Evolutionary conservation across 2,888 invertebrate genomes (phyloP).

Genomic region (Hypercompe scribonia): DNA sequence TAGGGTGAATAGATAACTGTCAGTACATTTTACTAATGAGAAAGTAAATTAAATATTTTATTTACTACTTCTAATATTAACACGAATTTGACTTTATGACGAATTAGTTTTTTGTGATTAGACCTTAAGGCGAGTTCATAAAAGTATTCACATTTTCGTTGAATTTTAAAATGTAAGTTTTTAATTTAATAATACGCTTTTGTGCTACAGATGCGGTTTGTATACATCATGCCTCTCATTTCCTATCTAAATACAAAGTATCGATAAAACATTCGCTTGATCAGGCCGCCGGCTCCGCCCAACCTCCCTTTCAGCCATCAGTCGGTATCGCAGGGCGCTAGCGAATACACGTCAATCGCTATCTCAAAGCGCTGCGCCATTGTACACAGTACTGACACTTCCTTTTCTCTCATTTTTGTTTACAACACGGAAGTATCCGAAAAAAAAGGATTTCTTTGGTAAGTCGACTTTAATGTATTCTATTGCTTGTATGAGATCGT

Average conservation of each 20-base stretch:
- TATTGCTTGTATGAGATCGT: constrained; percentile 7
- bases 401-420: constrained; percentile 49
- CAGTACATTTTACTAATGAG: not conserved
- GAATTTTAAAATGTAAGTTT: not conserved
- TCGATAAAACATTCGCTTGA: constrained; percentile 55
- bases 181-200: not conserved
- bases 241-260: constrained; percentile 53
- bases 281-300: constrained; percentile 62
- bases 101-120: no score
- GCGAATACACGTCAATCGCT: constrained; percentile 66
- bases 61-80: not conserved
- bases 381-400: constrained; percentile 59
- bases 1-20: not conserved
- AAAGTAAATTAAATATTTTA: no score
- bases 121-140: no score
- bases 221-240: constrained; percentile 45
- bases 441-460: constrained; percentile 24
- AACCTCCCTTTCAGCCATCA: constrained; percentile 73
- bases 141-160: not conserved
- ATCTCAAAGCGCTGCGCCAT: constrained; percentile 71
- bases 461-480: constrained; percentile 19
- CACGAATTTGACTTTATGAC: no score
- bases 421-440: constrained; percentile 25
- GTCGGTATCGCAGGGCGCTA: constrained; percentile 68
- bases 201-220: constrained; percentile 13